Percentiles rank a stretch among this genome's conserved stretches.
Conservation (phyloP, 1,140 invertebrate genomes). For the Argopecten irradians region DNA sequence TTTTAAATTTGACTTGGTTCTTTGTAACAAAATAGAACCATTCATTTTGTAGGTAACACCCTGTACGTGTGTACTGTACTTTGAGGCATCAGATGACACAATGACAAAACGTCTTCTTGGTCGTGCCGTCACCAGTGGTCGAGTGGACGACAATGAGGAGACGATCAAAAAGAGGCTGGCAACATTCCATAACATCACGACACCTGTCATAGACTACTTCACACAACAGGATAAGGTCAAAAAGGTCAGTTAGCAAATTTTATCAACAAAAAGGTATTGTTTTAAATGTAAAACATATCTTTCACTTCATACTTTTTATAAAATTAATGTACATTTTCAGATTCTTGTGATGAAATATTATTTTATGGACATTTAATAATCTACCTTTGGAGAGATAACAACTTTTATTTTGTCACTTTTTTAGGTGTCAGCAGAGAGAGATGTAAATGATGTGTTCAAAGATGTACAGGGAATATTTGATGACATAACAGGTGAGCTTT, state of each 20-base stretch:
- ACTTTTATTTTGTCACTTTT: neutral
- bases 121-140: constrained; percentile 91
- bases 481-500: constrained; percentile 13
- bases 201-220: constrained; percentile 93
- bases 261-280: no score
- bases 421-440: constrained; percentile 88
- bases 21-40: neutral
- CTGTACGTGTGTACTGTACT: constrained; percentile 87
- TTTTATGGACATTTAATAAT: no score
- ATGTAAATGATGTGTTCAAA: constrained; percentile 86
- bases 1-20: no score
- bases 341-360: no score
- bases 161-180: constrained; percentile 95
- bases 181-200: constrained; percentile 94
- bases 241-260: constrained; percentile 67
- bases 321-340: neutral
- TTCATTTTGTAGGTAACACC: constrained; percentile 82
- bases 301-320: no score
- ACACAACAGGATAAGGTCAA: constrained; percentile 85
- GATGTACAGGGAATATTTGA: constrained; percentile 82
- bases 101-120: constrained; percentile 90
- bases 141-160: constrained; percentile 98
- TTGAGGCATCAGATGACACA: constrained; percentile 90
- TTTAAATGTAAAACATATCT: neutral
- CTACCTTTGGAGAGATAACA: no score